Evolutionary conservation across 2,797 vertebrate genomes (phyloP).

Genomic region (Pangasius mekongensis): DNA sequence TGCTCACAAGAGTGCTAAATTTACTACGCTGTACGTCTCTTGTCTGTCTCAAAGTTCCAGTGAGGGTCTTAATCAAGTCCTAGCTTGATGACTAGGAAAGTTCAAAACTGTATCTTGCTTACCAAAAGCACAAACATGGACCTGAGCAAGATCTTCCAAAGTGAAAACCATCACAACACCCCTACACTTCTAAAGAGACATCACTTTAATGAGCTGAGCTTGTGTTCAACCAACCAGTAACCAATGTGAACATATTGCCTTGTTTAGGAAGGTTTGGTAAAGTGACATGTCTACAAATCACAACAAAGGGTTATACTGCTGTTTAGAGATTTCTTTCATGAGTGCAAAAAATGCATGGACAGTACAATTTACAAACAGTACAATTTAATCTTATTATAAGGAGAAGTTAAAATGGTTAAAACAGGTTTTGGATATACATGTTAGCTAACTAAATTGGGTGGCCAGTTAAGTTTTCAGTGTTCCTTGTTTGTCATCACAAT

Average conservation of each 20-base stretch:
- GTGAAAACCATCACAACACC: slow-evolving; percentile 7
- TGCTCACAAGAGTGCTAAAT: slow-evolving; percentile 76
- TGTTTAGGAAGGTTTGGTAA: neutral
- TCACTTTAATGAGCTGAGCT: neutral
- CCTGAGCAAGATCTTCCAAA: neutral
- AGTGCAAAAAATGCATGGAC: neutral
- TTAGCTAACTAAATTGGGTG: neutral
- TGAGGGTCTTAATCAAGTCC: slow-evolving; percentile 48
- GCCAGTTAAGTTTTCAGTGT: neutral
- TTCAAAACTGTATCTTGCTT: neutral
- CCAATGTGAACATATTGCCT: neutral
- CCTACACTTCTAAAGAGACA: neutral
- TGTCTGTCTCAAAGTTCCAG: slow-evolving; percentile 11
- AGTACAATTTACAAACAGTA: neutral
- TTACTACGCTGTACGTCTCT: slow-evolving; percentile 64
- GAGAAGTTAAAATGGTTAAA: neutral
- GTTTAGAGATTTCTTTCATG: neutral
- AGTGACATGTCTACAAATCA: neutral
- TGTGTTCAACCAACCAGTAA: neutral
- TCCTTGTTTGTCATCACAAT: neutral
- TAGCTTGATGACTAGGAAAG: slow-evolving; percentile 12
- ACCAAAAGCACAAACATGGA: neutral
- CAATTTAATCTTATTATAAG: neutral
- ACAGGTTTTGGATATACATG: neutral
- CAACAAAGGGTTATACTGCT: neutral